These are phyloP conservation scores for Athalia cordata DNA, from an alignment of 2,888 invertebrate species.

Conservation along the genomic window DNA sequence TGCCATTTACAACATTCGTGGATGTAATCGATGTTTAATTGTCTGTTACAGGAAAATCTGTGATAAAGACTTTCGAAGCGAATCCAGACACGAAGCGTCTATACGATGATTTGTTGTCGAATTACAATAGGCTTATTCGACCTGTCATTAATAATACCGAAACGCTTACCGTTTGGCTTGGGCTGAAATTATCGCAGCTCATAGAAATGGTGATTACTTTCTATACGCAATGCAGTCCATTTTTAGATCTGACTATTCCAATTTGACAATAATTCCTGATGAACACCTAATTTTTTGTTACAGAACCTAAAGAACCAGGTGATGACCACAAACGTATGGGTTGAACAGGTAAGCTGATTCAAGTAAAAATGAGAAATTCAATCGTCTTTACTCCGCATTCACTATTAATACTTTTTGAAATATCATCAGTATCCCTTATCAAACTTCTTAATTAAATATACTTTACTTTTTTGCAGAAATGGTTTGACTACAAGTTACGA, in stretches of 20 bases:
- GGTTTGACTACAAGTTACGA: conserved; percentile 91
- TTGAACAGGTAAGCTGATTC: conserved; percentile 85
- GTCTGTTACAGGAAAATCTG: conserved; percentile 58
- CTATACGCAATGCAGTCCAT: background rate
- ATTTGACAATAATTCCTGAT: background rate
- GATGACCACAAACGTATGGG: conserved; percentile 96
- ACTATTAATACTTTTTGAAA: too few relatives aligned
- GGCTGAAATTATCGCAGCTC: conserved; percentile 91
- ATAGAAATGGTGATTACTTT: conserved; percentile 82
- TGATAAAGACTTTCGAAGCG: conserved; percentile 78
- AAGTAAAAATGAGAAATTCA: too few relatives aligned
- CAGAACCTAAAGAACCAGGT: conserved; percentile 92
- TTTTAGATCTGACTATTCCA: background rate
- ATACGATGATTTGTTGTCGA: conserved; percentile 95
- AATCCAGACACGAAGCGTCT: conserved; percentile 96
- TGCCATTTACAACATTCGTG: too few relatives aligned
- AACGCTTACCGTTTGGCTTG: conserved; percentile 92
- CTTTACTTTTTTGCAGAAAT: conserved; percentile 80
- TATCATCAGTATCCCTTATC: background rate
- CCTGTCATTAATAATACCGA: conserved; percentile 96
- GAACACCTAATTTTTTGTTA: conserved; percentile 49
- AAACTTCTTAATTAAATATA: background rate
- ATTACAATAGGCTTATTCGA: conserved; percentile 95
- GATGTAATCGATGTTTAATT: background rate
- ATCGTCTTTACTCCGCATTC: too few relatives aligned